phyloP scores from a whole-genome alignment of 2,113 vertebrate genomes.

The Catharus fuscescens region DNA sequence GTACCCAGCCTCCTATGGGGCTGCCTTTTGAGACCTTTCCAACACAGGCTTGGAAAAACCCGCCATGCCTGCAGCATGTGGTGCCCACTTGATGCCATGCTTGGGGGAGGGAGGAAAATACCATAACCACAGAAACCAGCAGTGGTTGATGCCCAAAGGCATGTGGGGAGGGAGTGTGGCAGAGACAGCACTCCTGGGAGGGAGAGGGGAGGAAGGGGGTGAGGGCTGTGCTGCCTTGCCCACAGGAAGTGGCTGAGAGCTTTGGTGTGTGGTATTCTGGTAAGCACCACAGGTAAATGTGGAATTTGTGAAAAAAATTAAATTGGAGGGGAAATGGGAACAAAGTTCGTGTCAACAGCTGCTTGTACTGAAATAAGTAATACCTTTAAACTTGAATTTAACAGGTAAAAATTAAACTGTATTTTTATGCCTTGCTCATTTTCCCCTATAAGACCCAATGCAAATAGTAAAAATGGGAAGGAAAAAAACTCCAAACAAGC shows the following conservation, averaged over 20 bases:
- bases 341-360: not conserved
- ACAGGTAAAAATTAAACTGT: not conserved
- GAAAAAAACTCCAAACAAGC: not conserved
- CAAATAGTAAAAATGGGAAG: not conserved
- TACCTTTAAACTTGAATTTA: not conserved
- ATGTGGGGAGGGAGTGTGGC: not conserved
- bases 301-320: not conserved
- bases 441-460: not conserved
- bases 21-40: not conserved
- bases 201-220: no score
- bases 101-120: not conserved
- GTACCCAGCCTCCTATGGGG: not conserved
- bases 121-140: fast-evolving
- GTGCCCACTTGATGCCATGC: not conserved
- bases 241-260: not conserved
- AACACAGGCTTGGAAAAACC: not conserved
- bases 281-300: not conserved
- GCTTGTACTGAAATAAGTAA: not conserved
- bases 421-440: not conserved
- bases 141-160: not conserved
- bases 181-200: no score
- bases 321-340: fast-evolving
- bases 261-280: not conserved
- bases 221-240: not conserved
- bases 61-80: fast-evolving